These are phyloP conservation scores for Chelidonichthys spinosus DNA, from an alignment of 2,797 vertebrate genomes.

Conservation along the genomic window DNA sequence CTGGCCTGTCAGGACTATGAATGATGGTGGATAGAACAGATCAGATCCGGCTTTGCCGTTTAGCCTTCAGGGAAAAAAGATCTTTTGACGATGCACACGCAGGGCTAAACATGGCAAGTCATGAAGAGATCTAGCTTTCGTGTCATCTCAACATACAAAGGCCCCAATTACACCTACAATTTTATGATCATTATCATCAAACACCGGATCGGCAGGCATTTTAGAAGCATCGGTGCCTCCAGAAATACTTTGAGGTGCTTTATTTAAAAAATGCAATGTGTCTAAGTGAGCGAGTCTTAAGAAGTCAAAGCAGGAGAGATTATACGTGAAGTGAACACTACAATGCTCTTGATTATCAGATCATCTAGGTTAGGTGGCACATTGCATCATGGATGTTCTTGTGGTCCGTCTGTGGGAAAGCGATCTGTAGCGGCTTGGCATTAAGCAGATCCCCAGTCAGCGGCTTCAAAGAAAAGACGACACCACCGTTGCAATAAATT, in stretches of 20 bases:
- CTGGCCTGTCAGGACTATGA: conserved; percentile 71
- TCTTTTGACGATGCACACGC: conserved; percentile 39
- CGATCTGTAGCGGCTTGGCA: conserved; percentile 16
- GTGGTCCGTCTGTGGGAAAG: conserved; percentile 26
- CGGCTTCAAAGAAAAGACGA: conserved; percentile 13
- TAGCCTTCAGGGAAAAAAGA: conserved; percentile 48
- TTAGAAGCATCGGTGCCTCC: neutral
- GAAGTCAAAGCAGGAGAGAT: conserved; percentile 3
- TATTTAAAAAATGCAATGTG: neutral
- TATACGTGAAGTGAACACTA: neutral
- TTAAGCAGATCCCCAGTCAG: conserved; percentile 33
- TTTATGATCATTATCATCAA: neutral
- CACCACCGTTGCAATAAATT: neutral
- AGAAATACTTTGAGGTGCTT: conserved; percentile 14
- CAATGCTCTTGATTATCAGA: conserved; percentile 14
- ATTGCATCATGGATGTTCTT: conserved; percentile 44
- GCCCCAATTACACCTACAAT: conserved; percentile 14
- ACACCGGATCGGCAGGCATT: neutral
- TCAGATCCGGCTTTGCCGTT: conserved; percentile 56
- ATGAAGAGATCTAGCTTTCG: conserved; percentile 26
- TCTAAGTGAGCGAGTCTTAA: neutral
- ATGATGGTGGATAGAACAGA: conserved; percentile 71
- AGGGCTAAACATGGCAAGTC: conserved; percentile 41
- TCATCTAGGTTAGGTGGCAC: conserved; percentile 10
- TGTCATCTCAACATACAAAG: conserved; percentile 24